A percentile compares a stretch with the other conserved stretches of the same genome.
phyloP scores from a whole-genome alignment of 2,113 vertebrate genomes.

The Struthidea cinerea region DNA sequence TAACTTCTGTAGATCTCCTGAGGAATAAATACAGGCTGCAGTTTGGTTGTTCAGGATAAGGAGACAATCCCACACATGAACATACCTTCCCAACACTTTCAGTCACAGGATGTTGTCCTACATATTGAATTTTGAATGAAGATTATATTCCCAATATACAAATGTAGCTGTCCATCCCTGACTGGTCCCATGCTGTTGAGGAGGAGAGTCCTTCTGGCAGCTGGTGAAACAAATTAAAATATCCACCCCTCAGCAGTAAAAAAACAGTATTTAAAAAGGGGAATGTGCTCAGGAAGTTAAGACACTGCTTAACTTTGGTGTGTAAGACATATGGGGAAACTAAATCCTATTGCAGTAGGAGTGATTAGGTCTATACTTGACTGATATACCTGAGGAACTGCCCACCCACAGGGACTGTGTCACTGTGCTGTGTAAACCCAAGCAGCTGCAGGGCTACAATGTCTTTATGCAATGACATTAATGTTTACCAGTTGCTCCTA shows the following conservation, averaged over 20 bases:
- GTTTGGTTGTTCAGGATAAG: background rate
- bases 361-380: background rate
- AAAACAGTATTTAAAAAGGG: accelerated
- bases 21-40: background rate
- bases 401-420: background rate
- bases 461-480: background rate
- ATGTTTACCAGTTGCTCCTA: background rate
- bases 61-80: background rate
- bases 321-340: background rate
- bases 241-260: background rate
- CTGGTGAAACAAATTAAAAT: background rate
- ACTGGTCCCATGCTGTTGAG: background rate
- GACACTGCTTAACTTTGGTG: background rate
- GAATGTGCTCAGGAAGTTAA: background rate
- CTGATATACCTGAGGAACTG: background rate
- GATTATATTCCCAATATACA: accelerated
- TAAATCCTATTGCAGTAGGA: background rate
- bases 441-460: background rate
- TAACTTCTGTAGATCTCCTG: background rate
- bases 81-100: background rate
- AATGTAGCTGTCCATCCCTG: background rate
- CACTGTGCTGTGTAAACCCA: background rate
- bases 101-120: background rate
- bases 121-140: background rate
- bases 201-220: background rate